A percentile compares a stretch with the other conserved stretches of the same genome.
Conservation (phyloP, 2,888 invertebrate genomes). For the Athalia cordata region DNA sequence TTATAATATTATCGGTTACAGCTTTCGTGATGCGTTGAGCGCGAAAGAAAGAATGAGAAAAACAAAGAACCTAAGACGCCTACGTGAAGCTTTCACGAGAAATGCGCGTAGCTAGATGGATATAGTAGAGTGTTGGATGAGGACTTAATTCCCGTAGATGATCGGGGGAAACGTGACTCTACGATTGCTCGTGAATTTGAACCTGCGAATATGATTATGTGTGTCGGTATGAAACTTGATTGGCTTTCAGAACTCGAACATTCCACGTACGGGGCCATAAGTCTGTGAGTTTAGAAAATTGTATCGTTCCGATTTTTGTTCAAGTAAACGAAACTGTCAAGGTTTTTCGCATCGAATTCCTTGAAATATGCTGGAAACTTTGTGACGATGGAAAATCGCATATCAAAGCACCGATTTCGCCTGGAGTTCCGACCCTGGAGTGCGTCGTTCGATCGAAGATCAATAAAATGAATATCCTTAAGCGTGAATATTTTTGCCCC, state of each 20-base stretch:
- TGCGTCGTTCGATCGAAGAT: too few relatives aligned
- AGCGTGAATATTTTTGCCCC: too few relatives aligned
- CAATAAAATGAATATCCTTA: too few relatives aligned
- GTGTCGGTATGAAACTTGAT: neutral
- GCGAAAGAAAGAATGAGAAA: neutral
- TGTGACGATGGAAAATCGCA: too few relatives aligned
- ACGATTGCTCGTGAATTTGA: slow-evolving; percentile 57
- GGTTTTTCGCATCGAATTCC: too few relatives aligned
- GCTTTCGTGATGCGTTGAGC: neutral
- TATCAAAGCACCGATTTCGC: too few relatives aligned
- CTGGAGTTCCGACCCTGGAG: too few relatives aligned
- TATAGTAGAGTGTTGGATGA: neutral
- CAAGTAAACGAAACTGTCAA: too few relatives aligned
- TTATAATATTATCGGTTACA: neutral
- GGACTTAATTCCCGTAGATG: slow-evolving; percentile 47
- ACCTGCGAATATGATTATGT: neutral
- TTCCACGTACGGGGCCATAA: too few relatives aligned
- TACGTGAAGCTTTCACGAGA: neutral
- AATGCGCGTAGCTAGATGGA: slow-evolving; percentile 11
- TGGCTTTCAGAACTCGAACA: neutral
- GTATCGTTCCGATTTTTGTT: too few relatives aligned
- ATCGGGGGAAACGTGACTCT: slow-evolving; percentile 65
- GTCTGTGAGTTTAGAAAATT: too few relatives aligned
- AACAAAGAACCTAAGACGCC: neutral
- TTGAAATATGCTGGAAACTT: too few relatives aligned